Base-by-base conservation (phyloP, 2,797 vertebrate genomes). In the Emydoidea blandingii region DNA sequence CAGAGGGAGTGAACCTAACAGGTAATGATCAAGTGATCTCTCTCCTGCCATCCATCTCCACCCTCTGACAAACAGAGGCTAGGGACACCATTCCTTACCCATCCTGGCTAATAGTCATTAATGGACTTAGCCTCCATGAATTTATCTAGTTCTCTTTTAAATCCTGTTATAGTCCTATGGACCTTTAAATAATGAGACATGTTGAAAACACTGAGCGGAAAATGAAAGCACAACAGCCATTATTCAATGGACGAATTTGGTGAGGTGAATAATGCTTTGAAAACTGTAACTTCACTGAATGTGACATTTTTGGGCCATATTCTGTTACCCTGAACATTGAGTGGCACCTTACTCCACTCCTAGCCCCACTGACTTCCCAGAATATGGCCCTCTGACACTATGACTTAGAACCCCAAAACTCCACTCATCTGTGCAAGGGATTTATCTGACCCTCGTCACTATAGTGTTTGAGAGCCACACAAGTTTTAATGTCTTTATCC, bases 141-240 rank as follows among this genome's bases (percentile, higher is more conserved):
- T 50, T 50, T 50, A 50, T 50, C 50, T 50, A 50, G 15, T 50
- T 16, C 50, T 50, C 50, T 50, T 50, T 50, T 50, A 50, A 50
- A 50, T 16, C 15, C 14, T 16, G 50, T 16, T 50, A 50, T 50
- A 50, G 50, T 50, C 15, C 15, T 50, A 50, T 50, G 50, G 91
- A 65, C 65, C 78, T 91, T 95, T 89, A 87, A 65, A 54, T 94
- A 94, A 96, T 74, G 72, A 96, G 57, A 83, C 78, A 41, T 34
- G 3, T 85, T 95, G 91, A 85, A 96, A 95, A 95, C 0, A 0
- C 85, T 82, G 88, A 76, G 50, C 54, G 91, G 72, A 92, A 96
- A 93, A 93, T 87, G 88, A 94, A 96, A 95, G 25, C 21, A 57
- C 5, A 1, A 25, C 0, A 8, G 41, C 2, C 80, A 94, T 85